Conservation (phyloP, 2,797 vertebrate genomes). For the Acrocephalus scirpaceus region DNA sequence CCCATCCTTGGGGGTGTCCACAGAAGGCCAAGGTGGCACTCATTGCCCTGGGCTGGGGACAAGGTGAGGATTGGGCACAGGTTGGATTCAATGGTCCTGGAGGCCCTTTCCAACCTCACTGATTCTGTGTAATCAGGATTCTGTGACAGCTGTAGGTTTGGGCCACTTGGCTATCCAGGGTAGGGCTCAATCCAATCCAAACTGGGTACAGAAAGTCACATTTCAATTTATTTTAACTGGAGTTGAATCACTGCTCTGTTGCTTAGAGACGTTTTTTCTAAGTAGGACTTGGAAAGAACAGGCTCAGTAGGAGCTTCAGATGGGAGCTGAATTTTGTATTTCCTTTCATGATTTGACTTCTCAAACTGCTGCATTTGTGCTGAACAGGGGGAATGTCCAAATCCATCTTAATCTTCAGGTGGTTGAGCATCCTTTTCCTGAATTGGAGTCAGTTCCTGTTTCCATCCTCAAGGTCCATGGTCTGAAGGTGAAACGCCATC, state of each 20-base stretch:
- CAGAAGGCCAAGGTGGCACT: background rate
- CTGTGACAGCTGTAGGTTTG: background rate
- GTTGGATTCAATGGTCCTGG: fast-evolving
- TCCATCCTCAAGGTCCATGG: background rate
- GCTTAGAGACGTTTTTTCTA: background rate
- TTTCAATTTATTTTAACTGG: background rate
- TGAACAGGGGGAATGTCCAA: background rate
- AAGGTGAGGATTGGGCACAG: fast-evolving
- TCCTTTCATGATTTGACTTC: background rate
- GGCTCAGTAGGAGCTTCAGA: background rate
- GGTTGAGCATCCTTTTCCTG: background rate
- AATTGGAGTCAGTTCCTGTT: background rate
- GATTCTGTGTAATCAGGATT: background rate
- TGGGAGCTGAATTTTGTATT: background rate
- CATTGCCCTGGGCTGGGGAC: background rate
- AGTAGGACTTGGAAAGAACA: background rate
- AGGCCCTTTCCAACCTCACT: background rate
- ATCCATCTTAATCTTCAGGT: background rate
- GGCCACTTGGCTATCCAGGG: background rate
- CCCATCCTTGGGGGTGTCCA: background rate
- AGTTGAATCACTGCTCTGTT: background rate
- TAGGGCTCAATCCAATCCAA: background rate
- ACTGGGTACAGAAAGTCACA: background rate
- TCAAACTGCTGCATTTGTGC: background rate
- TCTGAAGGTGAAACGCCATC: background rate